Base-by-base conservation (phyloP, 1,140 invertebrate species). In the Drosophila nasuta region DNA sequence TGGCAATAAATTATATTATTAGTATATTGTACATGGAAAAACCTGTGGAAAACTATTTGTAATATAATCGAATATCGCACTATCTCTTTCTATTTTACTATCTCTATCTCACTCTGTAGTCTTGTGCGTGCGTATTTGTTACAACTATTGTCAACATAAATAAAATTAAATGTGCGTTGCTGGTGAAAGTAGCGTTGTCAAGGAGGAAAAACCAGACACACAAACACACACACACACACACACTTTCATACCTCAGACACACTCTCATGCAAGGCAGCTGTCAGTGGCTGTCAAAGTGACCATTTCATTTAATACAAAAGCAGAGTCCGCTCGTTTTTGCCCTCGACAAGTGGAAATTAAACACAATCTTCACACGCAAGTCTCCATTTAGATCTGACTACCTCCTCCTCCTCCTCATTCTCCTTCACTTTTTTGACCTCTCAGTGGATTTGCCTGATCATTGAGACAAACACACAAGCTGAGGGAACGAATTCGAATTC, bases 1-100 rank as follows among this genome's bases (percentile, higher is more conserved):
- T 78, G 49, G 67, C 86, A 90, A 90, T 91, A 90, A 90, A 90
- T 90, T 87, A 80, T 78, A 86, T 82, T 90, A 87, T 90, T 87
- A 91, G 74, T 62, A 70, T 63, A 75, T 75, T 78, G 20, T 73
- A n/a, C 25, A 46, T 13, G 41, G 38, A 43, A 25, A 48, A 28
- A 65, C 13, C 30, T 49, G 46, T 13, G 62, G 49, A 81, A 80
- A 81, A 86, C 81, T 85, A 81, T 87, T 87, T 74, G 83, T 66
- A 88, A 77, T 79, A 71, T 72, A 77, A 87, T 88, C 72, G 77
- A 65, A 63, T 38, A 66, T 60, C 65, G 43, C 52, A 64, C 8
- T 45, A 20, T 52, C 38, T 25, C 38, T 5, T 6, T 71, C 3
- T 45, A 3, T 45, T 5, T 57, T 17, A 49, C 35, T 71, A 57